phyloP scores from a whole-genome alignment of 2,797 vertebrate genomes.

The Silurus aristotelis region DNA sequence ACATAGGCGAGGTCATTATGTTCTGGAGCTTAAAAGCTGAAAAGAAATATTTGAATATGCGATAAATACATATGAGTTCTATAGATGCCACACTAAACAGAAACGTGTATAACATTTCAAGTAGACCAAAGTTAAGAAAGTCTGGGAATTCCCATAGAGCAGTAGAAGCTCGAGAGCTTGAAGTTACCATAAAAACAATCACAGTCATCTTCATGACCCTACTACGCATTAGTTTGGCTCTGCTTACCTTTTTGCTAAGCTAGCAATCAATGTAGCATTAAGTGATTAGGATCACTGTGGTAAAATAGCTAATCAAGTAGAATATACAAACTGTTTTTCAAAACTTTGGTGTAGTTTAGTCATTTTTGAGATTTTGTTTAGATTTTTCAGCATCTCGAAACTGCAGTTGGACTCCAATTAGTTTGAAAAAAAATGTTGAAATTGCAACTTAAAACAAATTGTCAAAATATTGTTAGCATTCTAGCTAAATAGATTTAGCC shows the following conservation, averaged over 20 bases:
- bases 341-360: not conserved
- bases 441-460: not conserved
- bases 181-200: not conserved
- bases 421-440: not conserved
- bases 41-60: not conserved
- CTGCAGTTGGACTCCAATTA: not conserved
- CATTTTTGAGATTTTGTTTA: not conserved
- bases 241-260: not conserved
- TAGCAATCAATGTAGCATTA: too few species aligned
- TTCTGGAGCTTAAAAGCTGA: not conserved
- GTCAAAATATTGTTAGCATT: not conserved
- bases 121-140: not conserved
- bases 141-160: not conserved
- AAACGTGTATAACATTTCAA: not conserved
- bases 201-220: not conserved
- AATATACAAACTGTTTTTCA: not conserved
- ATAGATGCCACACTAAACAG: not conserved
- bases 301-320: not conserved
- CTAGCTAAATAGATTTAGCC: not conserved
- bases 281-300: not conserved
- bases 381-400: not conserved
- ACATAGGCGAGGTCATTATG: constrained; percentile 32
- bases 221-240: not conserved
- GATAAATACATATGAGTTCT: not conserved
- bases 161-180: not conserved